phyloP scores from a whole-genome alignment of 2,113 vertebrate species.

The Bungarus multicinctus region DNA sequence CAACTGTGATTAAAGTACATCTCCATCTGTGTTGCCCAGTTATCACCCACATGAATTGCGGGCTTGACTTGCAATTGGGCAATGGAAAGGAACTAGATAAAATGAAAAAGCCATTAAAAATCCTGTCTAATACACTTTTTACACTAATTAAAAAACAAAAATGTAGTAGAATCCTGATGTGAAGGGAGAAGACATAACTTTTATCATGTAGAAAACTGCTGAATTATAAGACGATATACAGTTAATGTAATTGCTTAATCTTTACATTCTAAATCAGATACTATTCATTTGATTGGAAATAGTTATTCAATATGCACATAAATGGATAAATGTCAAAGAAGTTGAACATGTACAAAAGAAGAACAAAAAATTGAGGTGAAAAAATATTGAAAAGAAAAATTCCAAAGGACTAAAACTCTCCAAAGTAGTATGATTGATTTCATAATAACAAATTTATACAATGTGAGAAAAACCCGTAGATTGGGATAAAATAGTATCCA shows the following conservation, averaged over 20 bases:
- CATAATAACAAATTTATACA: neutral
- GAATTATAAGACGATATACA: neutral
- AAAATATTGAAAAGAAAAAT: neutral
- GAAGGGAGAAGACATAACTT: neutral
- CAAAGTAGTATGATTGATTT: neutral
- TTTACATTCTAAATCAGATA: neutral
- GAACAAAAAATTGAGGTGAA: neutral
- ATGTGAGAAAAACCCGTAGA: neutral
- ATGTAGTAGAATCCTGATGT: neutral
- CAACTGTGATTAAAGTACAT: slow-evolving; percentile 23
- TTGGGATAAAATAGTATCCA: neutral
- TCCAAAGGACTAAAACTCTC: neutral
- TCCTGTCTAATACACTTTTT: neutral
- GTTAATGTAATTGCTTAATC: neutral
- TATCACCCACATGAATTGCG: slow-evolving; percentile 8
- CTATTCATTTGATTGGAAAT: neutral
- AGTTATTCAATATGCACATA: neutral
- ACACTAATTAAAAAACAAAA: neutral
- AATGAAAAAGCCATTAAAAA: neutral
- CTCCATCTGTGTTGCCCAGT: slow-evolving; percentile 19
- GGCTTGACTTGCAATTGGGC: neutral
- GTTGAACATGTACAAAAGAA: neutral
- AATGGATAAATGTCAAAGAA: neutral
- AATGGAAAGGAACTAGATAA: neutral
- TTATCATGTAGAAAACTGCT: neutral